Evolutionary conservation across 2,113 vertebrate genomes (phyloP).

Genomic region (Gallinago jamesoni): DNA sequence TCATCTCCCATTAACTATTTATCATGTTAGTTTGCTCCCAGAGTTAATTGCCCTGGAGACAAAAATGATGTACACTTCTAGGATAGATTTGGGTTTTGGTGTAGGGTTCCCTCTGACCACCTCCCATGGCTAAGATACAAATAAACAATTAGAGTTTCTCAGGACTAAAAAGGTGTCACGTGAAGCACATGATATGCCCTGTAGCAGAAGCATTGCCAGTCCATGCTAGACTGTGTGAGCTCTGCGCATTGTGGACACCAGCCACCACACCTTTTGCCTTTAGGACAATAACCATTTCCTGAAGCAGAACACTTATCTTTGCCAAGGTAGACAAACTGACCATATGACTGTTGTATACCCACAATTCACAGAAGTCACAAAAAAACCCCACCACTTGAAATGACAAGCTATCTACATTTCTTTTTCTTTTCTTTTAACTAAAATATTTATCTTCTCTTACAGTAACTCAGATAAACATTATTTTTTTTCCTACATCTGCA

Average conservation of each 20-base stretch:
- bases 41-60: background rate
- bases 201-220: background rate
- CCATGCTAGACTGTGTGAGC: background rate
- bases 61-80: background rate
- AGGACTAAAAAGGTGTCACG: background rate
- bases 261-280: background rate
- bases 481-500: background rate
- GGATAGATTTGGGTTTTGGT: background rate
- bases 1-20: background rate
- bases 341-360: background rate
- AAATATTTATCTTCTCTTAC: background rate
- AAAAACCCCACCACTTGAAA: background rate
- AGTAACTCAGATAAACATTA: background rate
- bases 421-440: background rate
- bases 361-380: background rate
- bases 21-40: background rate
- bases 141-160: background rate
- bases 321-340: background rate
- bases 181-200: background rate
- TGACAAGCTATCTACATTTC: background rate
- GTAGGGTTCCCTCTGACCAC: accelerated
- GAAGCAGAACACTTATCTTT: background rate
- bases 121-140: background rate
- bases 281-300: background rate
- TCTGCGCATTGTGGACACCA: background rate